Evolutionary conservation across 2,113 vertebrate species (phyloP), one percentile per base, ranked within the genome.

Genomic region (Loxodonta africana): DNA sequence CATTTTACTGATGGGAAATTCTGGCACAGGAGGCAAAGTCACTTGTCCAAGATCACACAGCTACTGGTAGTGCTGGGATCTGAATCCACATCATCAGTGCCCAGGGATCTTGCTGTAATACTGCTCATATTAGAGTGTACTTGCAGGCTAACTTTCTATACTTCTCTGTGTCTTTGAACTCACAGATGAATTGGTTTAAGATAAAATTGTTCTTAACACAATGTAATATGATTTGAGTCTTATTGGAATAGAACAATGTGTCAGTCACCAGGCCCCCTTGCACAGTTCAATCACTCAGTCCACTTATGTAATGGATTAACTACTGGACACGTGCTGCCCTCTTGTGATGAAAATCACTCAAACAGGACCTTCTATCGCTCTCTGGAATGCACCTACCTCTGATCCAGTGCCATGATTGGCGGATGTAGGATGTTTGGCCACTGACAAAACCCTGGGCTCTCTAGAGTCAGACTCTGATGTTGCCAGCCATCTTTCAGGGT

Each of bases 311-410:
- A 57, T 65, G 69, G 93, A n/a, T 44, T 62, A 44, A 63, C 74
- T 15, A 25, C 23, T 84, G 87, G 90, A 86, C 15, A 82, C 12
- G 0, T 81, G 78, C 94, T 98, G 96, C 95, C 94, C 94, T 65
- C 91, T 94, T 91, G 88, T 95, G 91, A 94, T 86, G 46, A 91
- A 48, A 94, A 33, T 48, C 62, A 26, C 67, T 60, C 74, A 37
- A 21, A 14, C 4, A 8, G 0, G 18, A n/a, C 20, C 69, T 23
- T 71, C 82, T 57, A 10, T 9, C 30, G 83, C 26, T 78, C 11
- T 81, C 26, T 57, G 23, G 74, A 74, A 33, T 33, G 44, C 4
- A 33, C 30, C n/a, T 6, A 2, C 26, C 83, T 37, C 6, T 63
- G 51, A 63, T 83, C 63, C 33, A 44, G 62, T 15, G 21, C 18